Evolutionary conservation across 2,797 vertebrate species (phyloP).

Genomic region (Gouania willdenowi): DNA sequence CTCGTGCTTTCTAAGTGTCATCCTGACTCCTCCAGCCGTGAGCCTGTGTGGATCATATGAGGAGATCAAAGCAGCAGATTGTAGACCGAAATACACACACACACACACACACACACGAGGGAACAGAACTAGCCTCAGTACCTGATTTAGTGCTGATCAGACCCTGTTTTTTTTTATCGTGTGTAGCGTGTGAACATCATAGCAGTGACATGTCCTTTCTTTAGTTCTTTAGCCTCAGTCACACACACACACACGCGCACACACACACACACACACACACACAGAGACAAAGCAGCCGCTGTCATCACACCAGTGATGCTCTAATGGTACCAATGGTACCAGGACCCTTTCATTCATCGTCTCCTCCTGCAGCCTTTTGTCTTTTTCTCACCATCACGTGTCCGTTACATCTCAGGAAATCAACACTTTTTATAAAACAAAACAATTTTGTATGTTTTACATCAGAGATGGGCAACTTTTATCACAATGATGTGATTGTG

Average conservation of each 20-base stretch:
- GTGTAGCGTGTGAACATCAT: too few relatives aligned
- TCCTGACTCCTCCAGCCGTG: constrained; percentile 58
- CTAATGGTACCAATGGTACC: constrained; percentile 56
- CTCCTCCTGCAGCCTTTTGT: background rate
- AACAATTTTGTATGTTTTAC: too few relatives aligned
- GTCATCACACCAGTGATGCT: constrained; percentile 50
- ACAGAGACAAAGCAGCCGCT: constrained; percentile 45
- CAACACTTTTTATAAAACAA: too few relatives aligned
- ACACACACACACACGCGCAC: background rate
- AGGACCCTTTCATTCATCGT: constrained; percentile 54
- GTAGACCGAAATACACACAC: constrained; percentile 49
- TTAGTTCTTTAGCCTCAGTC: background rate
- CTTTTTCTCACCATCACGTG: constrained; percentile 19
- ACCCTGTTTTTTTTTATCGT: background rate
- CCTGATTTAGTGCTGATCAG: constrained; percentile 33
- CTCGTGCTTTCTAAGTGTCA: constrained; percentile 59
- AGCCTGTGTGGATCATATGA: constrained; percentile 70
- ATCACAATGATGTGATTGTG: too few relatives aligned
- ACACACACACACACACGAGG: constrained; percentile 23
- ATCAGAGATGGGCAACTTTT: too few relatives aligned
- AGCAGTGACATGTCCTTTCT: too few relatives aligned
- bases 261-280: background rate
- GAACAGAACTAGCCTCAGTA: constrained; percentile 47
- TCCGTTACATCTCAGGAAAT: too few relatives aligned
- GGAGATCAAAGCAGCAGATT: constrained; percentile 67